Conservation (phyloP, 2,113 vertebrate genomes). For the Trochalopteron elliotii region DNA sequence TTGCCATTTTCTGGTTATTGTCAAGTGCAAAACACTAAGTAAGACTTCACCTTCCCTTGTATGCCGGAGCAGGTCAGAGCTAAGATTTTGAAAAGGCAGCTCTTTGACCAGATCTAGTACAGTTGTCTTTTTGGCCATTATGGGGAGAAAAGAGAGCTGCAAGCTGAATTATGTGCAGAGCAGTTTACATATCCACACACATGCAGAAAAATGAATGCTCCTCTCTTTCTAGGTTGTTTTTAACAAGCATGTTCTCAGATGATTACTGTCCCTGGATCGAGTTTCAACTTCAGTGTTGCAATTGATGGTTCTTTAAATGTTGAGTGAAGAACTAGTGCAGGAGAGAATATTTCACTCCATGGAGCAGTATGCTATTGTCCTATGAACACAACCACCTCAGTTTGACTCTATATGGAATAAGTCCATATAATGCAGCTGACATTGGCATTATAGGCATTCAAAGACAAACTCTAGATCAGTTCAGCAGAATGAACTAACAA, state of each 20-base stretch:
- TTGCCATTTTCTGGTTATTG: background rate
- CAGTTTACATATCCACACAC: background rate
- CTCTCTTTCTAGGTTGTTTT: background rate
- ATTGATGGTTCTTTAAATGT: slow-evolving; percentile 3
- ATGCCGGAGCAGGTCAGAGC: background rate
- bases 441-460: background rate
- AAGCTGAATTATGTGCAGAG: background rate
- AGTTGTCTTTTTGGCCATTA: background rate
- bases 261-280: background rate
- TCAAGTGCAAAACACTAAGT: background rate
- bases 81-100: background rate
- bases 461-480: background rate
- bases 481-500: background rate
- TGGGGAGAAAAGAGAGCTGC: background rate
- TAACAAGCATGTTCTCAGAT: background rate
- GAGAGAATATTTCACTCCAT: background rate
- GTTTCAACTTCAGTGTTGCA: background rate
- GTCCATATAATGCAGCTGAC: background rate
- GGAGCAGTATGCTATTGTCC: background rate
- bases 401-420: background rate
- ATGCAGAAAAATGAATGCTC: background rate
- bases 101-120: background rate
- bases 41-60: background rate
- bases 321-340: background rate
- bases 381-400: background rate